Base-by-base conservation (phyloP, 1,140 invertebrate species). In the Sitobion miscanthi region DNA sequence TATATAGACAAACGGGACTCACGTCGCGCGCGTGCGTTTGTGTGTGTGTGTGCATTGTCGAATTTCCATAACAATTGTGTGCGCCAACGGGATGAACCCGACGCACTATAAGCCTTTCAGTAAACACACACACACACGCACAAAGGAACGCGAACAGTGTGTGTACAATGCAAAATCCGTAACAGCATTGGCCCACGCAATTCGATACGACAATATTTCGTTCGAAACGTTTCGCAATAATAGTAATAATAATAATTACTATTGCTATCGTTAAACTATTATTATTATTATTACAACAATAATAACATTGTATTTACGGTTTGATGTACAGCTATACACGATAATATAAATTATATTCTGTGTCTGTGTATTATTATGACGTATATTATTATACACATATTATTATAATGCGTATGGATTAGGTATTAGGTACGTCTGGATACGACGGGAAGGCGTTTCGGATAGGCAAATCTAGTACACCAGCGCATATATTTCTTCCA, bases 391-490 rank as follows among this genome's bases (percentile, higher is more conserved):
- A 23, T 54, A 47, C 5, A 47, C 9, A 11, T 47, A 47, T 47
- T 47, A 11, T 54, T 23, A 3, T 23, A 21, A 23, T 57, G 0
- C n/a, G n/a, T 17, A 77, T 77, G 14, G n/a, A 77, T 86, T 14
- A 25, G 38, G 25, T 87, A 87, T 21, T 21, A 45, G 38, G 82
- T 21, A 20, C 45, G 47, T 87, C 86, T 47, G 45, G 30, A 54
- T 54, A 35, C 35, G 52, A 38, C 30, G 38, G 52, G 25, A 42
- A 83, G 91, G 91, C 91, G 91, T 92, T 83, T 83, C 77, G 77
- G 2, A 83, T 92, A 92, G 91, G 91, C 91, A 92, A 92, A 35
- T 83, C 77, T 52, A 83, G 30, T 91, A 47, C 69, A 38, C 35
- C 69, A 5, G n/a, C 77, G 91, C 62, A 69, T 91, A 49, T 77